These are phyloP conservation scores for Pontoporia blainvillei DNA, from an alignment of 2,113 vertebrate genomes.

Conservation along the genomic window DNA sequence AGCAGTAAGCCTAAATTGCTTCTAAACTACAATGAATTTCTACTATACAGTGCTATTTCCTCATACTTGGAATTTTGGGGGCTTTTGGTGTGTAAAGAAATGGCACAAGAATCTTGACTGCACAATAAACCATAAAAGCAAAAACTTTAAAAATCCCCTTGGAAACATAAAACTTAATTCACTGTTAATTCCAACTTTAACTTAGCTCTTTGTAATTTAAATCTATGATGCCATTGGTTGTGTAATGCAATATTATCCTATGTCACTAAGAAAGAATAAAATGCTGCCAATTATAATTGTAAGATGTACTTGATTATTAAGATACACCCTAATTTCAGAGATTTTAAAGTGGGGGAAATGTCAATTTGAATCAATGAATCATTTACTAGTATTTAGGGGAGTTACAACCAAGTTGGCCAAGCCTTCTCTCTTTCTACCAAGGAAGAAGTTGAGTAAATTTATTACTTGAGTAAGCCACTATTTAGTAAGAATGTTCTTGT, in stretches of 20 bases:
- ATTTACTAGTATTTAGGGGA: not conserved
- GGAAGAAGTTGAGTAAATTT: not conserved
- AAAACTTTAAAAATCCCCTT: slow-evolving; percentile 26
- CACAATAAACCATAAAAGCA: not conserved
- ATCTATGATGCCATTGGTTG: not conserved
- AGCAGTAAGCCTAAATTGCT: not conserved
- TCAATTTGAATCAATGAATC: not conserved
- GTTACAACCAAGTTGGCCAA: not conserved
- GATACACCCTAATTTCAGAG: not conserved
- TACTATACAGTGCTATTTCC: not conserved
- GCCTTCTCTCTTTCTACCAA: not conserved
- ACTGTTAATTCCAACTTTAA: slow-evolving; percentile 22
- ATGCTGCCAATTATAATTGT: not conserved
- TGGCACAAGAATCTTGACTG: slow-evolving; percentile 13
- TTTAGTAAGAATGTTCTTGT: not conserved
- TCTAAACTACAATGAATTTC: not conserved
- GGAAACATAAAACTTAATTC: not conserved
- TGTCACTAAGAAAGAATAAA: slow-evolving; percentile 32
- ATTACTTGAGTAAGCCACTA: not conserved
- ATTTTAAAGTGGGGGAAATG: not conserved
- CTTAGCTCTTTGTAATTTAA: slow-evolving; percentile 1
- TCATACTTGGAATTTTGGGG: not conserved
- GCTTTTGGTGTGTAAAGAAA: not conserved
- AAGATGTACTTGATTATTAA: not conserved
- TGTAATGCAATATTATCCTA: not conserved